Evolutionary conservation across 2,113 vertebrate genomes (phyloP).

Genomic region (Ceyx margarethae): DNA sequence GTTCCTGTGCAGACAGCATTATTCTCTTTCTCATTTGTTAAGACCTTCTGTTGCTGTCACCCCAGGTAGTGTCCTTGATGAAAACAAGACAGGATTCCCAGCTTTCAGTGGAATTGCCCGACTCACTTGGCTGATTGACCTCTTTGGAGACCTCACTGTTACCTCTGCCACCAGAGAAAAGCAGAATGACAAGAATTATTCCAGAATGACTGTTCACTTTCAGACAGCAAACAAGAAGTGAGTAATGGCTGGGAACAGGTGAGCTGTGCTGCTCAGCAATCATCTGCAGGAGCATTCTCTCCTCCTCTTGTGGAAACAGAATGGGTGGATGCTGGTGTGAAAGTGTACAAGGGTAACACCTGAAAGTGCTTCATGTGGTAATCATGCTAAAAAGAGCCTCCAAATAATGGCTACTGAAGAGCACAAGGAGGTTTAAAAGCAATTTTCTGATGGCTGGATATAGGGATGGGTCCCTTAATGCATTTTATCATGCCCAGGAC

Average conservation of each 20-base stretch:
- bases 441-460: neutral
- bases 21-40: neutral
- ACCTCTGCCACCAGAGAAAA: conserved; percentile 79
- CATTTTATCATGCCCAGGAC: neutral
- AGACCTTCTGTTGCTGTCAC: neutral
- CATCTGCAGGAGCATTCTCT: neutral
- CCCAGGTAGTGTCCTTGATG: conserved; percentile 80
- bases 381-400: neutral
- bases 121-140: conserved; percentile 89
- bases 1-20: neutral
- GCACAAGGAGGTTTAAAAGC: neutral
- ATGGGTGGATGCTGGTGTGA: neutral
- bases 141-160: conserved; percentile 89
- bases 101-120: conserved; percentile 89
- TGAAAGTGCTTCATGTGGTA: neutral
- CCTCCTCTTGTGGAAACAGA: neutral
- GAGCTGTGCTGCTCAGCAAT: neutral
- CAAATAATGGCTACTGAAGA: neutral
- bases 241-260: neutral
- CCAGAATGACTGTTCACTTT: conserved; percentile 87
- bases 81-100: conserved; percentile 82
- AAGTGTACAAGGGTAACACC: neutral
- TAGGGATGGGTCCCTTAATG: neutral
- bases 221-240: conserved; percentile 81
- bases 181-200: conserved; percentile 73